A percentile compares a stretch with the other conserved stretches of the same genome.
phyloP scores from a whole-genome alignment of 2,797 vertebrate species.

The Tachyglossus aculeatus region DNA sequence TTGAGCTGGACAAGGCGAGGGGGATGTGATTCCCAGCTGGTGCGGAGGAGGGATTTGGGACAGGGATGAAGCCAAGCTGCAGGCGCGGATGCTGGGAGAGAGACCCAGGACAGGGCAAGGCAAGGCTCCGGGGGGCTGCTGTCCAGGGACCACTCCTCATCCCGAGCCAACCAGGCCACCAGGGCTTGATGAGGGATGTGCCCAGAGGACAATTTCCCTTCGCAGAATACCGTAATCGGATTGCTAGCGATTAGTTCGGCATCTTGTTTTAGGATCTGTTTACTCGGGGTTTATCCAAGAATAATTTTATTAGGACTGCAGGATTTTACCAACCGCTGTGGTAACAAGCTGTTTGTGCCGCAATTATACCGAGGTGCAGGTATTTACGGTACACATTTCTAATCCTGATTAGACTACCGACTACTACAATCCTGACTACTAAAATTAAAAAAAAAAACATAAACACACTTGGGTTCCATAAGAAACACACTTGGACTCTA shows the following conservation, averaged over 20 bases:
- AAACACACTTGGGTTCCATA: no score
- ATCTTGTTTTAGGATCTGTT: constrained; percentile 19
- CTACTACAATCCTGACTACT: no score
- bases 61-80: not conserved
- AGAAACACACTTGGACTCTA: constrained; percentile 20
- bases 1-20: not conserved
- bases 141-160: not conserved
- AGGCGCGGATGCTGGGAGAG: not conserved
- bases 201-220: not conserved
- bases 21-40: no score
- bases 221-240: constrained; percentile 37
- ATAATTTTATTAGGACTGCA: constrained; percentile 55
- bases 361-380: constrained; percentile 59
- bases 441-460: no score
- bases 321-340: constrained; percentile 56
- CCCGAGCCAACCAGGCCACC: not conserved
- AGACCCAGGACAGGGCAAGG: not conserved
- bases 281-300: constrained; percentile 4
- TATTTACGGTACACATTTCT: constrained; percentile 45
- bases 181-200: not conserved
- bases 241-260: constrained; percentile 35
- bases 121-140: not conserved
- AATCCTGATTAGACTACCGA: constrained; percentile 65
- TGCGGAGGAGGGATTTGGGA: not conserved
- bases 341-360: constrained; percentile 53